A percentile compares a stretch with the other conserved stretches of the same genome.
Conservation (phyloP, 2,888 invertebrate species). For the Hypomecis atomaria region DNA sequence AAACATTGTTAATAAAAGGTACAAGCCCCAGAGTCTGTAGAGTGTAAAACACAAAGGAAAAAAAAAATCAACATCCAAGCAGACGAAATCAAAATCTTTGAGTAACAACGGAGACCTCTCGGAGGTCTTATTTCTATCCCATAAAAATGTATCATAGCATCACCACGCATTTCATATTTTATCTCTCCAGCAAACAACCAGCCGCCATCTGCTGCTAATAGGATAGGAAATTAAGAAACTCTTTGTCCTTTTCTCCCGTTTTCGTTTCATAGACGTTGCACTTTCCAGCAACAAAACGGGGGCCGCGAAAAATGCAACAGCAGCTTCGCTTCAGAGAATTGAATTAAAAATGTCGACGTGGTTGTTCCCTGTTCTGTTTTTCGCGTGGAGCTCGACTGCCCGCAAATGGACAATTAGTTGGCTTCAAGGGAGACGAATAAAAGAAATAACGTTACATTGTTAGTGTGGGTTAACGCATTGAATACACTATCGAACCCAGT, state of each 20-base stretch:
- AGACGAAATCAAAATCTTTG: too few species aligned
- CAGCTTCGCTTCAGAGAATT: constrained; percentile 78
- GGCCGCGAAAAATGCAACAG: constrained; percentile 69
- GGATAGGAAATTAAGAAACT: constrained; percentile 71
- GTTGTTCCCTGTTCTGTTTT: constrained; percentile 72
- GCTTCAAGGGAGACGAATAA: constrained; percentile 35
- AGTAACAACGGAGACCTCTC: too few species aligned
- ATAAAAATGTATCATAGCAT: too few species aligned
- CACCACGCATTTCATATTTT: constrained; percentile 14
- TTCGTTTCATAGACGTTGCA: constrained; percentile 71
- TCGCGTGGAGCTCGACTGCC: constrained; percentile 72
- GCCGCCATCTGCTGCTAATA: constrained; percentile 53
- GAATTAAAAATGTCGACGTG: constrained; percentile 78
- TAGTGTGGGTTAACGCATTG: constrained; percentile 2
- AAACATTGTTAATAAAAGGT: too few species aligned
- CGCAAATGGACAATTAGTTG: constrained; percentile 81
- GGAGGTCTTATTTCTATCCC: too few species aligned
- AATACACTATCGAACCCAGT: neutral
- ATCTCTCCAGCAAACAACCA: constrained; percentile 34
- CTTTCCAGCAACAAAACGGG: constrained; percentile 66
- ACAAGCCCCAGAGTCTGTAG: too few species aligned
- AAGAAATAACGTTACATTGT: constrained; percentile 19
- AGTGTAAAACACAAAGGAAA: too few species aligned
- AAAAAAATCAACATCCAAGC: too few species aligned
- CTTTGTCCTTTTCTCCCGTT: constrained; percentile 60